Conservation (phyloP, 2,888 invertebrate genomes). For the Dichetophora obliterata region DNA sequence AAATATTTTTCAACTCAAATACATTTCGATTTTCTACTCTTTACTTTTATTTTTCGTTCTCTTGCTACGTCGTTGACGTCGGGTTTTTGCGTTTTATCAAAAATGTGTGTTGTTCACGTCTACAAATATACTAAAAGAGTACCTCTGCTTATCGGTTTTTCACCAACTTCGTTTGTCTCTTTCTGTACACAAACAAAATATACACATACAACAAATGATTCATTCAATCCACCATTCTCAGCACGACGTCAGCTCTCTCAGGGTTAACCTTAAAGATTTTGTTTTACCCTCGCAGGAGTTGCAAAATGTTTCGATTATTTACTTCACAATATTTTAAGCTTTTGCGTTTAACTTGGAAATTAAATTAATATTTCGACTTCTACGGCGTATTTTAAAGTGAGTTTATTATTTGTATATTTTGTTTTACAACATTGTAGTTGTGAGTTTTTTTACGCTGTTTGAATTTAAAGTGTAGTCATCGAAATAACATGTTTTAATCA, state of each 20-base stretch:
- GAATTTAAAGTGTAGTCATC: not conserved
- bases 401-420: constrained; percentile 31
- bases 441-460: not conserved
- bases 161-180: not conserved
- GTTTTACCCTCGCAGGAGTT: constrained; percentile 2
- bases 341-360: constrained; percentile 13
- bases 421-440: not conserved
- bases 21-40: not conserved
- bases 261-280: not conserved
- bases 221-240: not conserved
- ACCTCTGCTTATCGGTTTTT: not conserved
- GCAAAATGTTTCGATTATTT: constrained; percentile 7
- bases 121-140: not conserved
- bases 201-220: not conserved
- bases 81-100: constrained; percentile 1
- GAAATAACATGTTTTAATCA: constrained; percentile 21
- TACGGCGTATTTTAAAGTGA: constrained; percentile 32
- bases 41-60: not conserved
- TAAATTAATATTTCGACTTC: no score
- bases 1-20: not conserved
- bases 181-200: not conserved
- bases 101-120: not conserved
- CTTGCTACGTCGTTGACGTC: not conserved
- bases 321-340: constrained; percentile 7
- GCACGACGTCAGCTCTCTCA: not conserved